Evolutionary conservation across 2,113 vertebrate species (phyloP).

Genomic region (Parotia lawesii): DNA sequence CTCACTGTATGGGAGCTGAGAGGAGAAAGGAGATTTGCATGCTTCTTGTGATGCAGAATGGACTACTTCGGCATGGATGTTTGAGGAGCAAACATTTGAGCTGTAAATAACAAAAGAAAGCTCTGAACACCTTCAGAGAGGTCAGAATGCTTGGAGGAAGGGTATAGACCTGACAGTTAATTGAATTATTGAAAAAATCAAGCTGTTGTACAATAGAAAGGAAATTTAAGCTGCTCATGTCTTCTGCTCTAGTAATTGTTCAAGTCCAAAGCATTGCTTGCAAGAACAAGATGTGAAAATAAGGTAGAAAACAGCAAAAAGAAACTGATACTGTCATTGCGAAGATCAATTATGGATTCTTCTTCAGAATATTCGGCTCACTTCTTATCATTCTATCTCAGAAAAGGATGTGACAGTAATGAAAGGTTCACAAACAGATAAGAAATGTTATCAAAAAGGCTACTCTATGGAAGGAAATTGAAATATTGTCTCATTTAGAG

Average conservation of each 20-base stretch:
- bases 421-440: neutral
- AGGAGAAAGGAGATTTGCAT: neutral
- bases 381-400: neutral
- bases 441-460: neutral
- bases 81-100: neutral
- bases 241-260: neutral
- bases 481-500: conserved; percentile 29
- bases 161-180: neutral
- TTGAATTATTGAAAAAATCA: neutral
- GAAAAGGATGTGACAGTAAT: conserved; percentile 4
- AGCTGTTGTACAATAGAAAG: neutral
- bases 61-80: neutral
- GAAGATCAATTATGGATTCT: neutral
- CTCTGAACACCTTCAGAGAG: neutral
- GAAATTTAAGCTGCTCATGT: neutral
- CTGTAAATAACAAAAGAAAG: neutral
- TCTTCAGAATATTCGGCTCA: neutral
- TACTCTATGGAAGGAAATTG: conserved; percentile 8
- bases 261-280: neutral
- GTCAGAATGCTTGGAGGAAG: neutral
- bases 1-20: neutral
- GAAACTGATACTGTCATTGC: neutral
- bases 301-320: neutral
- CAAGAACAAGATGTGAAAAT: neutral
- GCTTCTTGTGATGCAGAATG: neutral